Base-by-base conservation (phyloP, 2,113 vertebrate genomes). In the Brevimyrus niger region DNA sequence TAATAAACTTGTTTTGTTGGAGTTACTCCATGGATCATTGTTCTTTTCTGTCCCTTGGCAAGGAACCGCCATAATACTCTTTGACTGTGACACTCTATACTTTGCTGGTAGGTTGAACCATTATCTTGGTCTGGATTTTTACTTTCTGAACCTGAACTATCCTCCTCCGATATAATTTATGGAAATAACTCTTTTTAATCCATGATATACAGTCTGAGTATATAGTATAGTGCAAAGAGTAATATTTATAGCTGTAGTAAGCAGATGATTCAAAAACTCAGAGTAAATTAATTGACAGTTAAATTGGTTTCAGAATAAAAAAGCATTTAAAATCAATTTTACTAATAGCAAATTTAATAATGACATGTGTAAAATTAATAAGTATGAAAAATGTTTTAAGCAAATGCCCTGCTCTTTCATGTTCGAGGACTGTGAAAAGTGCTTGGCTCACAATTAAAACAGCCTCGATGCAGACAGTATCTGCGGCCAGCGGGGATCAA, bases 291-390 rank as follows among this genome's bases (percentile, higher is more conserved):
- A 80, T 19, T 17, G 38, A 80, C 35, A 69, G 10, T 69, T 42
- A 80, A 42, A 35, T 42, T 5, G 13, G 42, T 80, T 35, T 80
- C 15, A 11, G 73, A 38, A 19, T 80, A 38, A 80, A 80, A 61
- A 80, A 42, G 13, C 73, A 80, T 80, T 73, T 80, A 31, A 76
- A 80, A 84, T 84, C 82, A 84, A 84, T 84, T 84, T 82, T 19
- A 82, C 38, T 44, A 84, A 84, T 84, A 47, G 38, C 82, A 47
- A 84, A 84, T 84, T 69, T 69, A 69, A 84, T 46, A 23, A 46
- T 42, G 55, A 84, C 42, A n/a, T n/a, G 19, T 84, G 44, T 47
- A 84, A 84, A 44, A 47, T 23, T 46, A 84, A 44, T 10, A 84
- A 84, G 21, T 44, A 84, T 84, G 82, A 47, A 23, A 23, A 47